phyloP scores from a whole-genome alignment of 2,797 vertebrate species.

The Acanthis flammea region DNA sequence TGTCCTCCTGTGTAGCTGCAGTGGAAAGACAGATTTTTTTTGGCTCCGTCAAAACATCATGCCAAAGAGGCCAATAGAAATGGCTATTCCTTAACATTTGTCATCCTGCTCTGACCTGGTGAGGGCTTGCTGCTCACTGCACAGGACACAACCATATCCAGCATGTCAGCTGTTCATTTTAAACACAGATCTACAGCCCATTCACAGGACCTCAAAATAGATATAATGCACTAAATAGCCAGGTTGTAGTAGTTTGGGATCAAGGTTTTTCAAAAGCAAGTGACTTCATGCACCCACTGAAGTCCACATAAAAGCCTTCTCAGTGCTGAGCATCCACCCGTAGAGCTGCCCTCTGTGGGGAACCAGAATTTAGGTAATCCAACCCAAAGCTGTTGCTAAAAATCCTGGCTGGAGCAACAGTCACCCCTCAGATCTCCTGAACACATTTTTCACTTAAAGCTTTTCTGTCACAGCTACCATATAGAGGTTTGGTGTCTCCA shows the following conservation, averaged over 20 bases:
- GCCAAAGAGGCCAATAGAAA: background rate
- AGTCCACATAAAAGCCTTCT: background rate
- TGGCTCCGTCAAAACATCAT: background rate
- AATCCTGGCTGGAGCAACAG: accelerated
- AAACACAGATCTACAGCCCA: background rate
- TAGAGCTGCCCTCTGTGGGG: background rate
- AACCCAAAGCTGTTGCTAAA: background rate
- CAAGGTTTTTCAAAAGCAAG: background rate
- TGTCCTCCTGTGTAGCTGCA: background rate
- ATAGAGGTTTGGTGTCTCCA: background rate
- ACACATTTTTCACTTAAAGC: background rate
- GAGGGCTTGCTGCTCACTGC: background rate
- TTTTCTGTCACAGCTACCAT: background rate
- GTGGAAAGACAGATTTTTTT: background rate
- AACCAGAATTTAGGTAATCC: background rate
- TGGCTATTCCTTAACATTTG: background rate
- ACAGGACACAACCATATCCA: background rate
- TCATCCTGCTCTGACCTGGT: background rate
- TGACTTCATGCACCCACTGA: background rate
- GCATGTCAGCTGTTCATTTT: background rate
- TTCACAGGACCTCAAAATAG: background rate
- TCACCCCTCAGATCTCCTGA: background rate
- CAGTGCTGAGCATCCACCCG: background rate
- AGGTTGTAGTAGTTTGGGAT: background rate
- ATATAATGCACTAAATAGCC: accelerated